Conservation (phyloP, 2,888 invertebrate genomes). For the Himalopsyche kuldschensis region DNA sequence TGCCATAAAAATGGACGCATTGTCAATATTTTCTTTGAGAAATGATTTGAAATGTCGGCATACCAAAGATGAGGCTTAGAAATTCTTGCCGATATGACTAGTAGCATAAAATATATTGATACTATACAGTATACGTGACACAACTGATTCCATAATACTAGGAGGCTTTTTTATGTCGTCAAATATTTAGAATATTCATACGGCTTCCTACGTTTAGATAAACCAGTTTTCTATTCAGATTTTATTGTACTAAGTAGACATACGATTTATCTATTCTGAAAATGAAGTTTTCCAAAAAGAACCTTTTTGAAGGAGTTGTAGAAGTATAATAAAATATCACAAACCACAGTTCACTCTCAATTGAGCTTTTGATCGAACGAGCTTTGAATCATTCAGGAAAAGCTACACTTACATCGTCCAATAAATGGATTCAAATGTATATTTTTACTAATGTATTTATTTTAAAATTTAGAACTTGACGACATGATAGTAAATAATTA, state of each 20-base stretch:
- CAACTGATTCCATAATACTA: background rate
- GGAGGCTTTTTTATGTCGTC: background rate
- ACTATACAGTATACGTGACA: background rate
- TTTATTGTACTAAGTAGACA: background rate
- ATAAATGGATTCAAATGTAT: too few relatives aligned
- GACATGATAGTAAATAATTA: too few relatives aligned
- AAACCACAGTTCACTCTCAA: too few relatives aligned
- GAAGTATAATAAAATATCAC: background rate
- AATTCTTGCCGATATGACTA: background rate
- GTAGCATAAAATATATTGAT: background rate
- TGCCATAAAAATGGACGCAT: background rate
- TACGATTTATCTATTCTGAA: background rate
- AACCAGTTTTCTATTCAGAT: background rate
- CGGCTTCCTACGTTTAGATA: background rate
- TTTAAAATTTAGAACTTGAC: too few relatives aligned
- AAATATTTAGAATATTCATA: background rate
- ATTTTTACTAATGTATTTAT: too few relatives aligned
- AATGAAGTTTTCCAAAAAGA: background rate
- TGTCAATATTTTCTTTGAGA: background rate
- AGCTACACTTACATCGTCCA: too few relatives aligned
- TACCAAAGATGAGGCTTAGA: background rate
- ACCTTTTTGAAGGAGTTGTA: background rate
- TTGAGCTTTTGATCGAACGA: too few relatives aligned
- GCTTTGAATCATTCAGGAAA: too few relatives aligned
- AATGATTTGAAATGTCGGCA: background rate